Evolutionary conservation across 2,888 invertebrate species (phyloP), one percentile per base, ranked within the genome.

Genomic region (Cheilosia impressa): DNA sequence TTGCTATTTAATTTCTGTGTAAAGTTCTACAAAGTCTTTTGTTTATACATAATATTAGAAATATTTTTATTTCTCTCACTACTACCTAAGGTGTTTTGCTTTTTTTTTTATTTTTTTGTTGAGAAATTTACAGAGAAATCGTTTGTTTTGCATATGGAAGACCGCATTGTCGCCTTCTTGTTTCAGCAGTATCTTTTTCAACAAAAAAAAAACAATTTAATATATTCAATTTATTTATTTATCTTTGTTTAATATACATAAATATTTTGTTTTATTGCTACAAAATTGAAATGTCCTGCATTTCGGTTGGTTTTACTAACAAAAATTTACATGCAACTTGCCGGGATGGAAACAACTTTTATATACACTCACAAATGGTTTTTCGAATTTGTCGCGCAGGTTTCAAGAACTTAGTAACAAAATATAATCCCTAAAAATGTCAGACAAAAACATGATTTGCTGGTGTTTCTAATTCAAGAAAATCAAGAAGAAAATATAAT

Each of bases 341-440:
- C 55, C 72, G 22, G 73, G 83, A 73, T 83, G 78, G 72, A 73
- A 57, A 72, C 83, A 78, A 78, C 22, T 72, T 43, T 55, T 50
- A 27, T 62, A 53, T 27, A 45, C 47, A 45, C 19, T 43, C 4
- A 55, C 66, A 65, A 19, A 47, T 52, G 2, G 24, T 45, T 60
- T 22, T 52, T 24, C n/a, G 5, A 19, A 63, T 22, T 31, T 38
- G 66, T 52, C 53, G 69, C 34, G 79, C 79, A 84, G 79, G 80
- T 50, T 24, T 72, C 66, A 77, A 57, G 66, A 81, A 85, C 71
- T 81, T 62, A 72, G 71, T 66, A 85, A 81, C 72, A 81, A 76
- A 76, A 72, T 72, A 81, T 62, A 76, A 63, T 85, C 85, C 85
- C 85, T 85, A 85, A 85, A 76, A 81, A 63, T 81, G 85, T 85